Evolutionary conservation across 2,797 vertebrate species (phyloP).

Genomic region (Amazonetta brasiliensis): DNA sequence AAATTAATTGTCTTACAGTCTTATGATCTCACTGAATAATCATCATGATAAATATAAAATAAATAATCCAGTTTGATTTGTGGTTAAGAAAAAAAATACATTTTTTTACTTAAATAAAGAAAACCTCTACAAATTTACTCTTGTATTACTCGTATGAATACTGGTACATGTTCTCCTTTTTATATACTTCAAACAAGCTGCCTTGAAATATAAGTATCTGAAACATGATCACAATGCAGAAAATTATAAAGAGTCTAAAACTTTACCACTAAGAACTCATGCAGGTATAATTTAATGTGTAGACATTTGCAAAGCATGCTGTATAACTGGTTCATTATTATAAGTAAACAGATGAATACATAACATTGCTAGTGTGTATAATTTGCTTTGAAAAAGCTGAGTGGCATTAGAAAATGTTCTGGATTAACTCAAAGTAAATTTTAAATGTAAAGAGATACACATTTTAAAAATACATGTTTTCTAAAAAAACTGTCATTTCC

Average conservation of each 20-base stretch:
- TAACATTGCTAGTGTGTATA: not conserved
- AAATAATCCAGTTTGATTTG: not conserved
- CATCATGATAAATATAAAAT: not conserved
- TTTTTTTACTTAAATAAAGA: not conserved
- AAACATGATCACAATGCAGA: slow-evolving; percentile 3
- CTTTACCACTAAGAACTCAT: not conserved
- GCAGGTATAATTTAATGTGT: not conserved
- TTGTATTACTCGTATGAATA: not conserved
- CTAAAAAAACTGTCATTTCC: not conserved
- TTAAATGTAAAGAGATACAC: fast-evolving
- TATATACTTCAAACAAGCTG: not conserved
- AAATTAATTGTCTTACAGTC: not conserved
- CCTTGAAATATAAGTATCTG: not conserved
- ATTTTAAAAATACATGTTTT: not conserved
- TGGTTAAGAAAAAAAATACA: not conserved
- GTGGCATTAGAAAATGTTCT: not conserved
- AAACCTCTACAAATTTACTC: not conserved
- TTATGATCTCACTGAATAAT: not conserved
- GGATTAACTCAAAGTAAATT: not conserved
- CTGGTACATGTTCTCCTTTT: not conserved
- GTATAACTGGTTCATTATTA: not conserved
- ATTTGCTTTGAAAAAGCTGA: not conserved
- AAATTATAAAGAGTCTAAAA: slow-evolving; percentile 15
- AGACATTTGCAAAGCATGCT: slow-evolving; percentile 4
- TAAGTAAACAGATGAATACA: not conserved